Evolutionary conservation across 2,888 invertebrate species (phyloP), one percentile per base, ranked within the genome.

Genomic region (Trileptium ribeirensis): DNA sequence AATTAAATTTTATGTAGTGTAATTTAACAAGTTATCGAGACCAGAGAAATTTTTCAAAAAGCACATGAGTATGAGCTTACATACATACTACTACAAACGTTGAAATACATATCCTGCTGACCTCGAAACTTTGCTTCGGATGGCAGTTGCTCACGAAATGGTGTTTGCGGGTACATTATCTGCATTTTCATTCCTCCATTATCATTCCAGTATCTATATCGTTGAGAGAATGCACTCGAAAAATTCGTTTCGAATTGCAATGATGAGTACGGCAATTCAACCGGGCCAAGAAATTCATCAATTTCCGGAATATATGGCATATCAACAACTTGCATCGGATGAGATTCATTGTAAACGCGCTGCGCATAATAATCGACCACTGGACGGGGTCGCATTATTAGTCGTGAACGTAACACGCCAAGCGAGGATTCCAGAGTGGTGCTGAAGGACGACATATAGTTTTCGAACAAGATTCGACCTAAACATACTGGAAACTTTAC

Each of bases 61-160:
- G n/a, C n/a, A n/a, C n/a, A n/a, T n/a, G n/a, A n/a, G n/a, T n/a
- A n/a, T n/a, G n/a, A n/a, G n/a, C n/a, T n/a, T n/a, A n/a, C n/a
- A n/a, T n/a, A n/a, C n/a, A n/a, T n/a, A n/a, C n/a, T n/a, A n/a
- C n/a, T n/a, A n/a, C n/a, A n/a, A n/a, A n/a, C n/a, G n/a, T n/a
- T n/a, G n/a, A n/a, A n/a, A n/a, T n/a, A n/a, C n/a, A n/a, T n/a
- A n/a, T n/a, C n/a, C n/a, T n/a, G n/a, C n/a, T n/a, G n/a, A n/a
- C n/a, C n/a, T n/a, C n/a, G n/a, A 89, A 96, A 97, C 89, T 95
- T 95, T 0, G 97, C 95, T 88, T 98, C 97, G 0, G 96, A 95
- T 1, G 96, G 95, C 85, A 97, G 90, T 0, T 93, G 90, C 0
- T 94, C 94, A 89, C 96, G 95, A 89, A 94, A 95, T 0, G 97